Evolutionary conservation across 2,797 vertebrate genomes (phyloP).

Genomic region (Peromyscus melanophrys): DNA sequence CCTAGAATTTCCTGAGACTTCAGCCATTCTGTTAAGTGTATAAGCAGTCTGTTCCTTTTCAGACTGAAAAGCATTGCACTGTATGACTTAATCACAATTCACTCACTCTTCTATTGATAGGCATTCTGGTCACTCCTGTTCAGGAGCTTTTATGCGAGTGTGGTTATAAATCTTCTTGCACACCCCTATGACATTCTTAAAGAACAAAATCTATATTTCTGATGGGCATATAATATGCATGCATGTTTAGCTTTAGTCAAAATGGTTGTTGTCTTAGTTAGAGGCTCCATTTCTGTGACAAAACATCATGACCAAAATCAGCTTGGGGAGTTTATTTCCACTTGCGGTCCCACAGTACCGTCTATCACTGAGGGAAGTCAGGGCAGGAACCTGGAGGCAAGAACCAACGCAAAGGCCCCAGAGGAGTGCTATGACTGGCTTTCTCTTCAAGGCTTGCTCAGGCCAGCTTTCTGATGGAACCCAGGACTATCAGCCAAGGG

Average conservation of each 20-base stretch:
- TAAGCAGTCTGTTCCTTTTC: not conserved
- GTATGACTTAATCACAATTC: not conserved
- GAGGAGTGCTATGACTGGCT: not conserved
- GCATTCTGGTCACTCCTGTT: not conserved
- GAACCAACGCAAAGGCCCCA: not conserved
- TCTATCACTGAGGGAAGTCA: not conserved
- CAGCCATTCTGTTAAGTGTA: not conserved
- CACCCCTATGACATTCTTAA: not conserved
- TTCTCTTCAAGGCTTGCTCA: not conserved
- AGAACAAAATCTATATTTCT: not conserved
- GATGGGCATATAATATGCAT: not conserved
- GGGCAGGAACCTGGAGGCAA: not conserved
- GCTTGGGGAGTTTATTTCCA: not conserved
- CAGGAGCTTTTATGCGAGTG: not conserved
- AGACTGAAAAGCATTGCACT: not conserved
- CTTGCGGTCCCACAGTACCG: not conserved
- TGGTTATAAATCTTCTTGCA: conserved; percentile 16
- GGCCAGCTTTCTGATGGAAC: not conserved
- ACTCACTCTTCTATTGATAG: not conserved
- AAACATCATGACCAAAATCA: not conserved
- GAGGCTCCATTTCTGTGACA: not conserved
- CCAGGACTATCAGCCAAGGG: not conserved
- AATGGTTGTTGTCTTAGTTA: not conserved
- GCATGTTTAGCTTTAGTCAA: not conserved
- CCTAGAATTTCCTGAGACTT: conserved; percentile 27